Evolutionary conservation across 2,888 invertebrate species (phyloP), one percentile per base, ranked within the genome.

Genomic region (Oxyteleia sp.): DNA sequence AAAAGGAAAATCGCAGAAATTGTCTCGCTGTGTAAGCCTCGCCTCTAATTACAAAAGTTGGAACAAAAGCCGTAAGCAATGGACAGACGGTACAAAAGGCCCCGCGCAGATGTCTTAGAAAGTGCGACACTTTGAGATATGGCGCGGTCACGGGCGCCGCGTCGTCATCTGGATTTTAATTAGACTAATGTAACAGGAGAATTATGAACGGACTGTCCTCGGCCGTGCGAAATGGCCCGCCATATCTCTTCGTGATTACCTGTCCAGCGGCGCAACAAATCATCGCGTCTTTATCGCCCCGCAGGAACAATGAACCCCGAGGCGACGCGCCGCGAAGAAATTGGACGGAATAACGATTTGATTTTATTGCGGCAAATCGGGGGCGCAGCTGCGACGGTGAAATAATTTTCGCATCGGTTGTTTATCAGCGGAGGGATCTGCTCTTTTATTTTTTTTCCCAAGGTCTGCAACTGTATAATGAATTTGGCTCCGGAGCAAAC

Each of bases 161-260:
- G 45, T 41, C 84, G 59, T 79, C 83, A 85, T 88, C 87, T 84
- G 87, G 85, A 87, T 89, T 89, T 88, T 87, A 89, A 90, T 90
- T 89, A 89, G 87, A 87, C 86, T 89, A 89, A 89, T 88, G 88
- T 85, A 84, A 82, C 84, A 79, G 72, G 84, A 85, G 82, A 80
- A 79, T 82, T 84, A 82, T 84, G 84, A 80, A 84, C 79, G 72
- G 80, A 66, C 82, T 20, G 78, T 80, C 66, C 71, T 74, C 53
- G 75, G 43, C 29, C 69, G 59, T 61, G 64, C 79, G 63, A 64
- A 84, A 84, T 76, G 80, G 49, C 43, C 57, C 61, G 68, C 72
- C 82, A 64, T 85, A 82, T 85, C 68, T 80, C 84, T 76, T 80
- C 71, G 41, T 71, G 69, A 76, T 75, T 80, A 80, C 79, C 69